Evolutionary conservation across 2,113 vertebrate genomes (phyloP).

Genomic region (Nothoprocta perdicaria): DNA sequence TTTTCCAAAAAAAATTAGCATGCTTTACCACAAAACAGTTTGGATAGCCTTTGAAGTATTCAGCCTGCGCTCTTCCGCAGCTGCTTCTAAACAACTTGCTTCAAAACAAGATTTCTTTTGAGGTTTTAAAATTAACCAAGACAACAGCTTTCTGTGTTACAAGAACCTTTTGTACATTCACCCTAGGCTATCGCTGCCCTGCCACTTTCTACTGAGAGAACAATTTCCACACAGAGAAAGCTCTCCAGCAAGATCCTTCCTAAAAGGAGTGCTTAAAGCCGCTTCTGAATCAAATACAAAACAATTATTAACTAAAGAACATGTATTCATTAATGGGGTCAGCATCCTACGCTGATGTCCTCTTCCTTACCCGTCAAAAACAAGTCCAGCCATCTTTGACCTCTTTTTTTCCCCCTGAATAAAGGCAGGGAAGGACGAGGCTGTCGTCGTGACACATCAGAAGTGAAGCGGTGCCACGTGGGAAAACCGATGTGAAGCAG

Average conservation of each 20-base stretch:
- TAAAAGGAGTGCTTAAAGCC: not conserved
- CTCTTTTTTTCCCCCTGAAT: not conserved
- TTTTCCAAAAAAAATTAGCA: not conserved
- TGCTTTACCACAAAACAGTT: not conserved
- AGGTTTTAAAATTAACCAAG: slow-evolving; percentile 50
- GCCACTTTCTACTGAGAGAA: not conserved
- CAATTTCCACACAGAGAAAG: not conserved
- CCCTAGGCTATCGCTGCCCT: slow-evolving; percentile 26
- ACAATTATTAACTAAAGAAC: not conserved
- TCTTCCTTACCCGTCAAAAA: not conserved
- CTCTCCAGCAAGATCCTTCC: not conserved
- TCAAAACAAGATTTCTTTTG: slow-evolving; percentile 28
- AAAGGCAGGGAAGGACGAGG: not conserved
- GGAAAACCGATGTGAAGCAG: not conserved
- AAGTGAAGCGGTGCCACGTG: not conserved
- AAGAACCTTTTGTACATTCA: slow-evolving; percentile 31
- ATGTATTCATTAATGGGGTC: not conserved
- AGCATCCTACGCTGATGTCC: not conserved
- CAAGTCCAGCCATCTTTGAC: not conserved
- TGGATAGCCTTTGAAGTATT: not conserved
- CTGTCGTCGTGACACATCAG: not conserved
- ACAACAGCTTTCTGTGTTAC: slow-evolving; percentile 36
- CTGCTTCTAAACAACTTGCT: not conserved
- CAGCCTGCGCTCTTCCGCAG: not conserved
- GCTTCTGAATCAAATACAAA: not conserved